These are phyloP conservation scores for Thysanoteuthis rhombus DNA, from an alignment of 2,888 invertebrate genomes.

Conservation along the genomic window DNA sequence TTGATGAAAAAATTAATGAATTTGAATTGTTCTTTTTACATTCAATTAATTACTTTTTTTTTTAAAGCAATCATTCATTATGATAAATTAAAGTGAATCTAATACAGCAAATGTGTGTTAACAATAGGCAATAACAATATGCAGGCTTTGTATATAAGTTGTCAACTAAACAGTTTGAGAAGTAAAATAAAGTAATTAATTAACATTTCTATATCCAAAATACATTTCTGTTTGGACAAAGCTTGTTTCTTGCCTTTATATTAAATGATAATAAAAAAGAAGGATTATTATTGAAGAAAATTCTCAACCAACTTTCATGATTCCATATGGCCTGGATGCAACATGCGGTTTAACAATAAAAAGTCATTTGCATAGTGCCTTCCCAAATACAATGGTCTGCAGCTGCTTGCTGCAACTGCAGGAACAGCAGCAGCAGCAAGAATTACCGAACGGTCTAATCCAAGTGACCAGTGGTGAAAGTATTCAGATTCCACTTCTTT, in stretches of 20 bases:
- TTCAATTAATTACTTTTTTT: background rate
- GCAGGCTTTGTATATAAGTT: background rate
- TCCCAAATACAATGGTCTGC: background rate
- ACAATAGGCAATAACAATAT: background rate
- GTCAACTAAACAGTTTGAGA: background rate
- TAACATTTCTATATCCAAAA: background rate
- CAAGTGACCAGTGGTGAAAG: slow-evolving; percentile 28
- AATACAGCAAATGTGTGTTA: background rate
- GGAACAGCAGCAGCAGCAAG: background rate
- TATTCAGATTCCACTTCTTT: background rate
- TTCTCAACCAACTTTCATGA: slow-evolving; percentile 1
- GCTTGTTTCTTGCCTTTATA: background rate
- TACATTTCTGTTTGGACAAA: background rate
- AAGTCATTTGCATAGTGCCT: background rate
- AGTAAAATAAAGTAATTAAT: background rate
- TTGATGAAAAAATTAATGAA: background rate
- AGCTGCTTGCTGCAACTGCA: background rate
- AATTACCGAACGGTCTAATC: slow-evolving; percentile 30
- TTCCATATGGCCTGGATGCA: slow-evolving; percentile 12
- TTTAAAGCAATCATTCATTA: background rate
- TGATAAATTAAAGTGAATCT: background rate
- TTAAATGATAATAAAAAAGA: background rate
- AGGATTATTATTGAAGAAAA: background rate
- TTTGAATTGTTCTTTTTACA: background rate
- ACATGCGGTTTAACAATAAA: background rate